phyloP scores from a whole-genome alignment of 2,797 vertebrate species.

The Sylvia borin region DNA sequence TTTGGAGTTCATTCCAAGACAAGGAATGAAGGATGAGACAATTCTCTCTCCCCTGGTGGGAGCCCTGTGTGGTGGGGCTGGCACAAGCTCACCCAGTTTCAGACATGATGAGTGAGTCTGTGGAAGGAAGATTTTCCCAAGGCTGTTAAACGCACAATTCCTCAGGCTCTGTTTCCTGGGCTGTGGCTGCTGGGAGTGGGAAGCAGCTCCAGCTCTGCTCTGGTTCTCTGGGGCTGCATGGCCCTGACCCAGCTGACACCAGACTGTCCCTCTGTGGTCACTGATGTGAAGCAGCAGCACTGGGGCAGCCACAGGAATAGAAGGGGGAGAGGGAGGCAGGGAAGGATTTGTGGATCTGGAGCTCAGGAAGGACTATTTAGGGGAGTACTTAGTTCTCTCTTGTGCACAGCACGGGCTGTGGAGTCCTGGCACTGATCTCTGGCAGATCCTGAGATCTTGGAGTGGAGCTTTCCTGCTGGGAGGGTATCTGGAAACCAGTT shows the following conservation, averaged over 20 bases:
- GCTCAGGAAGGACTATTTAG: neutral
- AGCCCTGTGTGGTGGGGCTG: neutral
- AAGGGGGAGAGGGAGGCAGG: neutral
- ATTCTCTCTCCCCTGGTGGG: neutral
- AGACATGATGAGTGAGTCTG: fast-evolving
- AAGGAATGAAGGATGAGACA: neutral
- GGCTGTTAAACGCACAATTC: neutral
- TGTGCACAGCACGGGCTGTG: neutral
- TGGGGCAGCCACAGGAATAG: neutral
- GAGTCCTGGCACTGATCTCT: neutral
- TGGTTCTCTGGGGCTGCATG: neutral
- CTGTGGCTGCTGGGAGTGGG: neutral
- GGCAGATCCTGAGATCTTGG: neutral
- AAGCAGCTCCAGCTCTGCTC: neutral
- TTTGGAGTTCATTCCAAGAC: neutral
- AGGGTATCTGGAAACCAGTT: neutral
- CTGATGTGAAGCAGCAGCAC: neutral
- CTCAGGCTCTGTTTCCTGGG: neutral
- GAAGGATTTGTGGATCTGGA: neutral
- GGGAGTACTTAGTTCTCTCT: neutral
- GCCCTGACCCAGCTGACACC: neutral
- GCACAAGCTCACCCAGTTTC: neutral
- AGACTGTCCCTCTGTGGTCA: fast-evolving
- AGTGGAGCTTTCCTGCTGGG: neutral
- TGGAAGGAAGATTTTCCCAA: neutral